Evolutionary conservation across 2,113 vertebrate species (phyloP).

Genomic region (Lamprotornis superbus): DNA sequence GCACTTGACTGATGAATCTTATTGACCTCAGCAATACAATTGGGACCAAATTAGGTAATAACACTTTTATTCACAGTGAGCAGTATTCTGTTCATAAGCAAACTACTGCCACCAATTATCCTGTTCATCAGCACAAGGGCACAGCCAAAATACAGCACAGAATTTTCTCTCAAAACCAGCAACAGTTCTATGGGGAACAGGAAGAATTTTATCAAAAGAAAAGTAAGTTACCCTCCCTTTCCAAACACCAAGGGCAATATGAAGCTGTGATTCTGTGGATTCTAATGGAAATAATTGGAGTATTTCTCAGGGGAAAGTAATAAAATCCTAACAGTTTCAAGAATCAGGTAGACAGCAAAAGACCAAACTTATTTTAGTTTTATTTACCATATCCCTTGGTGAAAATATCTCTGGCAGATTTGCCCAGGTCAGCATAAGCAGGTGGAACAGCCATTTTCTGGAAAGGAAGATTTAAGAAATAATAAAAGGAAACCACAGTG

Average conservation of each 20-base stretch:
- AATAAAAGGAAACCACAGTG: not conserved
- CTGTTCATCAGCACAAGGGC: not conserved
- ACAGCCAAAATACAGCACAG: not conserved
- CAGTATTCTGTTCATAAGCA: not conserved
- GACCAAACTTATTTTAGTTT: not conserved
- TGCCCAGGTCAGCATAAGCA: constrained; percentile 91
- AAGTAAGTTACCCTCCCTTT: not conserved
- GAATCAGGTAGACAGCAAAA: not conserved
- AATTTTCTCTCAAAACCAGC: not conserved
- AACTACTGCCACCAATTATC: not conserved
- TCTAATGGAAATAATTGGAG: not conserved
- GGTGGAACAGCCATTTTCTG: constrained; percentile 95
- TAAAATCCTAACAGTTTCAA: not conserved
- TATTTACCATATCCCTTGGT: constrained; percentile 95
- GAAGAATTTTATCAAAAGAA: not conserved
- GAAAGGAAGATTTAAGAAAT: not conserved
- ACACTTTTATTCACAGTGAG: not conserved
- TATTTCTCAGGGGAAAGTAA: not conserved
- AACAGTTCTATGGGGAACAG: not conserved
- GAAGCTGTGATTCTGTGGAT: not conserved
- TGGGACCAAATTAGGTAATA: not conserved
- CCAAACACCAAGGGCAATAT: not conserved
- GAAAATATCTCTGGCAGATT: constrained; percentile 93
- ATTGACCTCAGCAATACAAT: not conserved
- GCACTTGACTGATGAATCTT: not conserved